Base-by-base conservation (phyloP, 2,797 vertebrate genomes). In the Phoebastria nigripes region DNA sequence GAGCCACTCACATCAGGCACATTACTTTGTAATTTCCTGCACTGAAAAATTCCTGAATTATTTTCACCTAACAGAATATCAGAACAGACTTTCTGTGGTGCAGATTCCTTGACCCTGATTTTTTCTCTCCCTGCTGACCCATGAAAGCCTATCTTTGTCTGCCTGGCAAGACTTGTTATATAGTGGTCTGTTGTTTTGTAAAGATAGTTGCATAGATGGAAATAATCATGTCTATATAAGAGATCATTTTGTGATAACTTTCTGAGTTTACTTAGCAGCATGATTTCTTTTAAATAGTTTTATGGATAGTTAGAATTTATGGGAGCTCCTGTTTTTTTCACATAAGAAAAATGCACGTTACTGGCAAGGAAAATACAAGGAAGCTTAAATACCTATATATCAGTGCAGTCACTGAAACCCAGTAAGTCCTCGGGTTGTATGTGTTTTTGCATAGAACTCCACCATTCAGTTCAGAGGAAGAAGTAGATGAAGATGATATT, bases 391-490 rank as follows among this genome's bases (percentile, higher is more conserved):
- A 4, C 22, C 2, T n/a, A 3, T 12, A 2, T 3, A 2, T 7
- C 46, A 74, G 7, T 41, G 24, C 26, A 77, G 11, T 12, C 62
- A 55, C 61, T 83, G 44, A 94, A 77, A 62, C 16, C 5, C 29
- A 37, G 0, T 58, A 44, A 94, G 26, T 65, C 25, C 49, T 85
- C 1, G 2, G 11, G 0, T 61, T 41, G 26, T 56, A 1, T 56
- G 3, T 86, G 35, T 65, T 77, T 83, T 80, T 84, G 80, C 71
- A 42, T 83, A 98, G 98, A 95, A 98, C 98, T 4, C 91, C 98
- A 46, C 98, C 98, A 17, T 98, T 98, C 90, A 98, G 97, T 84
- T 98, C 98, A 15, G 98, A 98, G 89, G 98, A 98, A 12, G 98
- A 98, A 73, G 56, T 5, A 16, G 97, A 98, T 15, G 97, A 97